Evolutionary conservation across 2,797 vertebrate species (phyloP), one percentile per base, ranked within the genome.

Genomic region (Pseudochirops corinnae): DNA sequence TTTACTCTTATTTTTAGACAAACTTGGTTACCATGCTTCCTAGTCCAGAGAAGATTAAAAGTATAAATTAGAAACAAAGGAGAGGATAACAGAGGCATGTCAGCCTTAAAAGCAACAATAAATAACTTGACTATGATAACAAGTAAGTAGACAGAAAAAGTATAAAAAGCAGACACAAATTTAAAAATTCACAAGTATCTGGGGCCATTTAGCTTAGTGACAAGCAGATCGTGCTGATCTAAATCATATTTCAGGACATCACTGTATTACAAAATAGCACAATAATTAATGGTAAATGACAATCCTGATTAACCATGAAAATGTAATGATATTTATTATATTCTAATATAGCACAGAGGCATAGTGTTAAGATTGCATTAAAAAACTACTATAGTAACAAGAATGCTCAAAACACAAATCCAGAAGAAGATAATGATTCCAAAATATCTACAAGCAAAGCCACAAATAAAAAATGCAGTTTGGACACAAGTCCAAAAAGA

Each of bases 1-100:
- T 56, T 93, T 93, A 56, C 18, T 95, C 24, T 60, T 92, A 87
- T 50, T 87, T 90, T 90, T 67, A 96, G 50, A 24, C 13, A 94
- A 95, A 93, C 67, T 10, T 39, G 55, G 21, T 67, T 16, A 91
- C 53, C 33, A 26, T n/a, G 21, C 87, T 96, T 94, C 96, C 57
- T 87, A 87, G 74, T 87, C 67, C 52, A 92, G 16, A 11, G 39
- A 95, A 96, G 95, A 94, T 39, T 82, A 5, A 92, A 95, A 46
- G 93, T 94, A 60, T 39, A 97, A 95, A 94, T 28, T 95, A 50
- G 9, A 87, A 50, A 87, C n/a, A 82, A 3, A 87, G 39, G 74
- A 50, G 2, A 46, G 74, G 18, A 82, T 12, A 24, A 82, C 24
- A 6, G 18, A 87, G 21, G 1, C 39, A 87, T 87, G 39, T 50